Conservation (phyloP, 2,888 invertebrate genomes). For the Blastobasis adustella region DNA sequence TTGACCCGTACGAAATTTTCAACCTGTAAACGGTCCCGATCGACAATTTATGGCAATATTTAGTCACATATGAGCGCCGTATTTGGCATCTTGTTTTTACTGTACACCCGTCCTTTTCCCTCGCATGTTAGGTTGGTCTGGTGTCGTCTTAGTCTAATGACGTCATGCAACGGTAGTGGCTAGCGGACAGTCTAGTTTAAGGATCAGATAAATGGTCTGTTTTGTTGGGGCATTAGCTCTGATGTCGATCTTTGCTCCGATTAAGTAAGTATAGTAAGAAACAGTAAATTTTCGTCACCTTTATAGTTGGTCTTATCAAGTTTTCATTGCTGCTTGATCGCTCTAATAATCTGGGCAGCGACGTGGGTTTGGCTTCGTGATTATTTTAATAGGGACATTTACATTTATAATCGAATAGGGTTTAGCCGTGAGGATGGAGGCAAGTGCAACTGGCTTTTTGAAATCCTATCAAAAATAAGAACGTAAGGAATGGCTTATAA, state of each 20-base stretch:
- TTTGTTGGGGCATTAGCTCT: conserved; percentile 4
- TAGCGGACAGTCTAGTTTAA: conserved; percentile 9
- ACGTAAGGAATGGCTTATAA: too few relatives aligned
- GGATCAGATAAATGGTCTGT: conserved; percentile 7
- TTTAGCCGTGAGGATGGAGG: too few relatives aligned
- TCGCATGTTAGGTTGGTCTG: conserved; percentile 10
- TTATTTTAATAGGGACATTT: too few relatives aligned
- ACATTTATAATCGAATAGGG: too few relatives aligned
- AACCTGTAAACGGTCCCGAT: conserved; percentile 32
- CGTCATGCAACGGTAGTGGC: conserved; percentile 56
- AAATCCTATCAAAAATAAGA: too few relatives aligned
- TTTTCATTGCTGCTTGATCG: too few relatives aligned
- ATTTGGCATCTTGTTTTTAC: conserved; percentile 68
- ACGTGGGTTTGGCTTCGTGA: too few relatives aligned
- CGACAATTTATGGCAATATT: conserved; percentile 50
- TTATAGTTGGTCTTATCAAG: too few relatives aligned
- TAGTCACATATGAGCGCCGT: conserved; percentile 66
- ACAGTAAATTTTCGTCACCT: too few relatives aligned
- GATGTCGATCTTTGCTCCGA: background rate
- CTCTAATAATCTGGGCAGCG: too few relatives aligned
- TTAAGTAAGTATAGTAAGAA: background rate
- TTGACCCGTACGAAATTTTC: conserved; percentile 35
- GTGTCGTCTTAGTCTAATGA: conserved; percentile 42
- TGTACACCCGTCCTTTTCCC: conserved; percentile 29
- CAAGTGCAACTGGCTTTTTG: too few relatives aligned